These are phyloP conservation scores for Mercenaria mercenaria DNA, from an alignment of 1,140 invertebrate species.

Conservation along the genomic window DNA sequence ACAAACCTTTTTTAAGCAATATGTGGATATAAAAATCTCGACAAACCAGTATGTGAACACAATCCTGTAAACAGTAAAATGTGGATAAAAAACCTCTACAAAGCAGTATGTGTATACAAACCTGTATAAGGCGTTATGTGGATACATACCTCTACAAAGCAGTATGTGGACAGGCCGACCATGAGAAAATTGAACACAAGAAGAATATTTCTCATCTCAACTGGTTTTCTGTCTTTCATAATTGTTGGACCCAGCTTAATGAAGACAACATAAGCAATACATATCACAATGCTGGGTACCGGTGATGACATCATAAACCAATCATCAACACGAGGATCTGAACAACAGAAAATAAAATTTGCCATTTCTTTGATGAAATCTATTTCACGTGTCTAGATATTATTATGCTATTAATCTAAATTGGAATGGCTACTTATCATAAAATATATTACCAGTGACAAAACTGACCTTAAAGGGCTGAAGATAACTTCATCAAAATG, in stretches of 20 bases:
- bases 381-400: background rate
- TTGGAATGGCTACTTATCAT: background rate
- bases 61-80: no score
- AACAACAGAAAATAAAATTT: slow-evolving; percentile 73
- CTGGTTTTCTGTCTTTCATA: slow-evolving; percentile 86
- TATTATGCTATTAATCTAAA: background rate
- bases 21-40: no score
- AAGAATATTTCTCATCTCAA: slow-evolving; percentile 84
- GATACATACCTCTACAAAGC: slow-evolving; percentile 84
- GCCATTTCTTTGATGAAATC: background rate
- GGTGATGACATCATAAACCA: slow-evolving; percentile 87
- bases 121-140: no score
- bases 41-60: no score
- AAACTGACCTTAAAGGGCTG: no score
- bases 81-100: no score
- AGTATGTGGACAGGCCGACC: slow-evolving; percentile 85
- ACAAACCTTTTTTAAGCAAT: no score
- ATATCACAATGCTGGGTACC: slow-evolving; percentile 86
- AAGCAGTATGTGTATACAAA: no score
- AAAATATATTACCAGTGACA: background rate
- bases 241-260: slow-evolving; percentile 85
- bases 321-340: slow-evolving; percentile 87
- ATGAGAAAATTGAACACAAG: slow-evolving; percentile 86
- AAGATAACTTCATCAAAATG: no score
- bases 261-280: slow-evolving; percentile 85